Conservation (phyloP, 2,888 invertebrate species). For the Polydrusus cervinus region DNA sequence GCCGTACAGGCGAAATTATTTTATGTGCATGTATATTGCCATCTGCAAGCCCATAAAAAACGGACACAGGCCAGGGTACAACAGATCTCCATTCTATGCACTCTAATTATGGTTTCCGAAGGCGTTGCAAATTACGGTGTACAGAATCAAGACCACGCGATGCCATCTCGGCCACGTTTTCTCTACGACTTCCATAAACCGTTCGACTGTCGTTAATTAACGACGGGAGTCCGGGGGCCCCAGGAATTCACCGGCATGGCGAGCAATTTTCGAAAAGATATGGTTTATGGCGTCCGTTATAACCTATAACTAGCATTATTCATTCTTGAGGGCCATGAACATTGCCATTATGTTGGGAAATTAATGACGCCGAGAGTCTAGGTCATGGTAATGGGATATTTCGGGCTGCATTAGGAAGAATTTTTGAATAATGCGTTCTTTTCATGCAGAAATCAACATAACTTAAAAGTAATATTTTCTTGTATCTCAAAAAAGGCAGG, state of each 20-base stretch:
- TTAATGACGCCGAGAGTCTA: conserved; percentile 37
- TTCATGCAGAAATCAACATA: too few species aligned
- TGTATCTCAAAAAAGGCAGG: too few species aligned
- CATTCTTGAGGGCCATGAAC: conserved; percentile 44
- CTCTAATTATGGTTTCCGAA: conserved; percentile 66
- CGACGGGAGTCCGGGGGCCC: conserved; percentile 54
- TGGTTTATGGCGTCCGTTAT: conserved; percentile 54
- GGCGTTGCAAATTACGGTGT: conserved; percentile 67
- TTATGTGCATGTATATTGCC: conserved; percentile 20
- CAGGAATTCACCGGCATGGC: conserved; percentile 48
- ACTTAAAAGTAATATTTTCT: too few species aligned
- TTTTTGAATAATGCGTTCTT: too few species aligned
- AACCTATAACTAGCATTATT: conserved; percentile 53
- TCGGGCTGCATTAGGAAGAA: conserved; percentile 8
- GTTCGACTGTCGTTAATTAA: conserved; percentile 66
- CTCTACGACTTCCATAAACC: conserved; percentile 64
- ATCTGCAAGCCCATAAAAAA: conserved; percentile 24
- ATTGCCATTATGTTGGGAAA: conserved; percentile 30
- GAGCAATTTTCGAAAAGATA: conserved; percentile 52
- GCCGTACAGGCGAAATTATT: conserved; percentile 5
- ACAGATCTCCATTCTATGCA: conserved; percentile 56
- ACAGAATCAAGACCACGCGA: conserved; percentile 57
- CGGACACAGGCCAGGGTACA: conserved; percentile 26
- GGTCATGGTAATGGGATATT: conserved; percentile 35
- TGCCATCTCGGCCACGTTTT: conserved; percentile 67